A percentile compares a stretch with the other conserved stretches of the same genome.
phyloP scores from a whole-genome alignment of 2,113 vertebrate genomes.

The Dicerorhinus sumatrensis region DNA sequence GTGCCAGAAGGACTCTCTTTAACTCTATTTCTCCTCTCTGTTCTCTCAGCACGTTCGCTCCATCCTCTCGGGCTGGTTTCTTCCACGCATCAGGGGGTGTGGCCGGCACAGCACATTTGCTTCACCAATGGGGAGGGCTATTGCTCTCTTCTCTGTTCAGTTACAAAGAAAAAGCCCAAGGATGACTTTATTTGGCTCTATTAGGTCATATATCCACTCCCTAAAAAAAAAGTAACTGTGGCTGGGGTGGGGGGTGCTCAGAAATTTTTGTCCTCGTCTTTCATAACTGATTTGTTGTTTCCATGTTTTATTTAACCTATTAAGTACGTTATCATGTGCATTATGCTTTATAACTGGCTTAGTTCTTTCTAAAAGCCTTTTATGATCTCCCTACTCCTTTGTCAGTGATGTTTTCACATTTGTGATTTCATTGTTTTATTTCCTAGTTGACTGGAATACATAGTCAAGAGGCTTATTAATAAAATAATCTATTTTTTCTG shows the following conservation, averaged over 20 bases:
- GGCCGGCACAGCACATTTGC: too few species aligned
- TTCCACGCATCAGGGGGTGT: neutral
- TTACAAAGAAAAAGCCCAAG: neutral
- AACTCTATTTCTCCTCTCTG: accelerated
- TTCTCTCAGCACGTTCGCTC: neutral
- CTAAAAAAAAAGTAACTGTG: neutral
- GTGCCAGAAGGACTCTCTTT: neutral
- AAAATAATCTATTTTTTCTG: neutral
- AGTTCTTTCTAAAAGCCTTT: neutral
- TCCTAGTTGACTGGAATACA: neutral
- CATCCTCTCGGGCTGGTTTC: neutral
- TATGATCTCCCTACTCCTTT: neutral
- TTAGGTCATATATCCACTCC: neutral
- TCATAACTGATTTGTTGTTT: neutral
- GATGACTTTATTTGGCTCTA: neutral
- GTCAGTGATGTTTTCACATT: neutral
- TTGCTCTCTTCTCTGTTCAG: neutral
- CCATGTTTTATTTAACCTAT: neutral
- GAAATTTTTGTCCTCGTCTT: neutral
- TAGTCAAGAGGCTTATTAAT: neutral
- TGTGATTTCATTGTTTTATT: neutral
- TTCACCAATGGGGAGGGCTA: neutral
- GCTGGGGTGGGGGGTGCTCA: neutral
- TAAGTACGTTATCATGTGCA: neutral
- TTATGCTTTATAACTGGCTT: neutral